Percentiles rank a stretch among this genome's conserved stretches.
Conservation (phyloP, 1,140 invertebrate genomes). For the Subanguina moxae region DNA sequence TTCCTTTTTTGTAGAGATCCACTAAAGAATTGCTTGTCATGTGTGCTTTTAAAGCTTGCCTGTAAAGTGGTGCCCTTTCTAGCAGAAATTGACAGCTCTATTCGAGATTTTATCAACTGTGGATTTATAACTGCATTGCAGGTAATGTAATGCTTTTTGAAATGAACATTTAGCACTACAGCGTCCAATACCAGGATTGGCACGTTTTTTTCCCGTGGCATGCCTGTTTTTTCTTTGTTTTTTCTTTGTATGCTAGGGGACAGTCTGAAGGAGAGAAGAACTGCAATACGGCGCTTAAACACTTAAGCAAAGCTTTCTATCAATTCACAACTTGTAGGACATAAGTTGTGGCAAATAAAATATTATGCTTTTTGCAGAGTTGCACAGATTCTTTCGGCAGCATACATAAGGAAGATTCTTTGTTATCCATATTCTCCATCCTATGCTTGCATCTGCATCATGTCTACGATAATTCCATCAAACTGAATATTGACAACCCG, state of each 20-base stretch:
- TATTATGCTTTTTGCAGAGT: constrained; percentile 15
- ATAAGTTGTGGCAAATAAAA: too few relatives aligned
- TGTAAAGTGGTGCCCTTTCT: constrained; percentile 14
- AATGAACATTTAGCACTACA: too few relatives aligned
- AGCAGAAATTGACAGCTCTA: constrained; percentile 13
- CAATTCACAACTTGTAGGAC: too few relatives aligned
- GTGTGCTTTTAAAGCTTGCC: constrained; percentile 24
- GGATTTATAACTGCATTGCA: constrained; percentile 34
- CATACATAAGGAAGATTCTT: background rate
- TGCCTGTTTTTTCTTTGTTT: too few relatives aligned
- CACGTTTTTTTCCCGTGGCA: too few relatives aligned
- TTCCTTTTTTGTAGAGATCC: constrained; percentile 12
- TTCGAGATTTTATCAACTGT: constrained; percentile 40
- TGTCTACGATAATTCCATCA: constrained; percentile 13
- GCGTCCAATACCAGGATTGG: too few relatives aligned
- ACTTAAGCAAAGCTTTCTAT: too few relatives aligned
- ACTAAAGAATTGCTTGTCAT: constrained; percentile 22
- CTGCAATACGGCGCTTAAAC: too few relatives aligned
- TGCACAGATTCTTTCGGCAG: constrained; percentile 14
- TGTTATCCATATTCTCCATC: constrained; percentile 1
- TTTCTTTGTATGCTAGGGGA: too few relatives aligned
- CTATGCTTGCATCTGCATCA: background rate
- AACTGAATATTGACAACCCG: constrained; percentile 8
- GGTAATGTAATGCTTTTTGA: background rate
- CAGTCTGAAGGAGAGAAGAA: too few relatives aligned